Evolutionary conservation across 2,888 invertebrate genomes (phyloP), one percentile per base, ranked within the genome.

Genomic region (Megamerina dolium): DNA sequence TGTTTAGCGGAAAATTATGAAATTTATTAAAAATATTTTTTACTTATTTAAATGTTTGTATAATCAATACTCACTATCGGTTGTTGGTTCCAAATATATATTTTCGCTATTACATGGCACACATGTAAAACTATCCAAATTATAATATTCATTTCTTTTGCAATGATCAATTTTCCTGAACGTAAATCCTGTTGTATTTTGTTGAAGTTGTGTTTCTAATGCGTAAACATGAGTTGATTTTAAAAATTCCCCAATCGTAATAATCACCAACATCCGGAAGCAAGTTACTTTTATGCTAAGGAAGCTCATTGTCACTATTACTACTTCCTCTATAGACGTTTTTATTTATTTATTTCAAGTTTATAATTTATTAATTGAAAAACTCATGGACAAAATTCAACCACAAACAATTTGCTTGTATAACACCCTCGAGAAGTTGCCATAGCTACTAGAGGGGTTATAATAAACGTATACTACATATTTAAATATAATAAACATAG

Each of bases 121-220:
- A 58, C 79, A 79, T 34, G 70, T 67, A 44, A 79, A 73, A 20
- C 64, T 63, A 53, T 73, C 66, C 30, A 72, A 53, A 61, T 76
- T 72, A 46, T 76, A 77, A 57, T 73, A 75, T 57, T 77, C 74
- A 49, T 69, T 68, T 43, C 52, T 55, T 29, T 61, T 65, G 56
- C 78, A 77, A 48, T 65, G 46, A 43, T 49, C 48, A 4, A 55
- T 49, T 36, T 56, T 48, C 21, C 54, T 55, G 42, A 58, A 62
- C 1, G 53, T 49, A 49, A 63, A 66, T 29, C 58, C 16, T 4
- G 49, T 46, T 16, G 37, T 38, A 45, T 49, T 55, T 12, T n/a
- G 19, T 8, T 9, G n/a, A 3, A 16, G 10, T 9, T 10, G n/a
- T 16, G 26, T 18, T 6, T 41, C 42, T 9, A 31, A 16, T 16